Evolutionary conservation across 1,140 invertebrate genomes (phyloP).

Genomic region (Nasonia vitripennis): DNA sequence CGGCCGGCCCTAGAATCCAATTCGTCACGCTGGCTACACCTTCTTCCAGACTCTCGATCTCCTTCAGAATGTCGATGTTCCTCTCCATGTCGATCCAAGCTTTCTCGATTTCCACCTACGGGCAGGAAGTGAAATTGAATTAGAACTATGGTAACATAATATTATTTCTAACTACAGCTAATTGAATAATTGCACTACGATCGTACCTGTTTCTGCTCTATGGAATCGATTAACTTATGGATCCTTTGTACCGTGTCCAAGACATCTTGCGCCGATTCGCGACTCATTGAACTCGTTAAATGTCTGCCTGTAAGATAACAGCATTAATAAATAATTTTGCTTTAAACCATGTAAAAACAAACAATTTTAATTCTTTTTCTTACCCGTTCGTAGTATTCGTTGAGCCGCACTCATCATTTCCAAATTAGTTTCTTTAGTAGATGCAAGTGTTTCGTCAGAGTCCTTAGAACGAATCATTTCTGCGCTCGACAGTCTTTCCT

Average conservation of each 20-base stretch:
- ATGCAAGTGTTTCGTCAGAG: constrained; percentile 61
- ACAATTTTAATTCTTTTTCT: not conserved
- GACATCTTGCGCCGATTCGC: constrained; percentile 77
- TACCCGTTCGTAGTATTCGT: constrained; percentile 66
- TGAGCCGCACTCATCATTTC: constrained; percentile 60
- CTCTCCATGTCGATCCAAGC: constrained; percentile 79
- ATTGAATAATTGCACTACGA: too few species aligned
- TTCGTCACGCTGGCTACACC: constrained; percentile 82
- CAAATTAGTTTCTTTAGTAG: constrained; percentile 62
- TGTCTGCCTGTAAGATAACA: constrained; percentile 56
- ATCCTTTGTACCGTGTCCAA: constrained; percentile 78
- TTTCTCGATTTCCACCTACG: constrained; percentile 75
- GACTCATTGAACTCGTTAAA: constrained; percentile 61
- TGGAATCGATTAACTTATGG: constrained; percentile 76
- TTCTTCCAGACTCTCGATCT: constrained; percentile 78
- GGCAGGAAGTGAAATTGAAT: not conserved
- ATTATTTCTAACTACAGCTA: not conserved
- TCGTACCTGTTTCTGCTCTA: constrained; percentile 78
- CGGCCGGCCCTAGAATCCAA: constrained; percentile 86
- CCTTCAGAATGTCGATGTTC: constrained; percentile 78
- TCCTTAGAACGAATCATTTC: constrained; percentile 61
- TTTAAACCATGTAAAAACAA: constrained; percentile 32
- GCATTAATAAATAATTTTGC: constrained; percentile 49
- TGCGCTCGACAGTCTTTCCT: constrained; percentile 69
- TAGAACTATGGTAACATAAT: too few species aligned